Base-by-base conservation (phyloP, 2,113 vertebrate species). In the Nematolebias whitei region DNA sequence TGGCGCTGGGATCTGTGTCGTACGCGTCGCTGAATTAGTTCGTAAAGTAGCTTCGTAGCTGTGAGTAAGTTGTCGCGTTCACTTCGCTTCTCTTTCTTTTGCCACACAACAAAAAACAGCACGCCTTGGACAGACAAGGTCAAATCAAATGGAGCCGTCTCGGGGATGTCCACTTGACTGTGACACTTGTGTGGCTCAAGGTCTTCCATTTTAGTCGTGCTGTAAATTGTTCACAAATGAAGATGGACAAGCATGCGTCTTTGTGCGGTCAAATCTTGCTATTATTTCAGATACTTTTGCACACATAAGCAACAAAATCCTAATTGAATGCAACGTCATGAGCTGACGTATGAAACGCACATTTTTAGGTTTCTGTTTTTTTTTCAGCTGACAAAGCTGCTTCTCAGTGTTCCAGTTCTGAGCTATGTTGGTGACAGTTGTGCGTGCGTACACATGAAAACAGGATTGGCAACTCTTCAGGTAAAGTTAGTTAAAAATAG, bases 161-260 rank as follows among this genome's bases (percentile, higher is more conserved):
- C 91, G 92, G 91, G 91, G 90, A 90, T 89, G 81, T 90, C 90
- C 89, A 80, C 20, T 82, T 87, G 88, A 84, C 88, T 86, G 85
- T 75, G 82, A 89, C 76, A 62, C 80, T 86, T 78, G 60, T 84
- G 79, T 81, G 72, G 79, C 64, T 78, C 73, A 85, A 82, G 85
- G 85, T 90, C 88, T 91, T 91, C 85, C 89, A 88, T 80, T 83
- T 13, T 66, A 71, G 54, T 81, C 76, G 55, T 74, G 63, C 63
- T 64, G 71, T 82, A 61, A 59, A 44, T n/a, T 68, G 63, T 76
- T 78, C 63, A 67, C 48, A 38, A 74, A 29, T 58, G 24, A 79
- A 14, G 53, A 73, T 62, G 41, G 62, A 52, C 40, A 80, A 62
- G 72, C 82, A 83, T 87, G 77, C 68, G 55, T 78, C 56, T 74